Evolutionary conservation across 2,797 vertebrate genomes (phyloP).

Genomic region (Pseudochirops corinnae): DNA sequence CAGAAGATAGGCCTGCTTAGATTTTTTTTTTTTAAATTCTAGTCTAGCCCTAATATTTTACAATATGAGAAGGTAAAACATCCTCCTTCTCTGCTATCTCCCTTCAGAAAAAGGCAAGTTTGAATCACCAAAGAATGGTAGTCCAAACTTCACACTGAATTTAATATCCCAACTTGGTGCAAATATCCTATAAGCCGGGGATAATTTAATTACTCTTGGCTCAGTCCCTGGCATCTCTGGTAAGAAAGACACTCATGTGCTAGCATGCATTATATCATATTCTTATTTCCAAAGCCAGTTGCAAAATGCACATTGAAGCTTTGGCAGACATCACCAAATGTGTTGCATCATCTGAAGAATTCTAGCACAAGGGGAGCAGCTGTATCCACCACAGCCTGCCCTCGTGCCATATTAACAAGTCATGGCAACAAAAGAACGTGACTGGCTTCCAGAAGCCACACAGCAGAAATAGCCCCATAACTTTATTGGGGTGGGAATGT

Average conservation of each 20-base stretch:
- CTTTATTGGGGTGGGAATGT: not conserved
- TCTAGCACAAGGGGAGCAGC: not conserved
- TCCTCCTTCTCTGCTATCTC: not conserved
- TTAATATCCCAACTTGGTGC: constrained; percentile 1
- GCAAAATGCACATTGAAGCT: constrained; percentile 2
- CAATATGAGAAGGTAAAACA: not conserved
- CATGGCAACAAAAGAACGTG: constrained; percentile 13
- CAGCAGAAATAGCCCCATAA: not conserved
- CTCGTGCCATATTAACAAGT: constrained; percentile 19
- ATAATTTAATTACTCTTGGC: constrained; percentile 41
- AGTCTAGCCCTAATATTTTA: not conserved
- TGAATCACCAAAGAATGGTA: not conserved
- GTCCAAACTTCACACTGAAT: not conserved
- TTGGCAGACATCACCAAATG: constrained; percentile 31
- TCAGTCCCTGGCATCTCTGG: constrained; percentile 20
- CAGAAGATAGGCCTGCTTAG: not conserved
- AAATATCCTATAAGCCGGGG: constrained; percentile 19
- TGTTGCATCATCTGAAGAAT: not conserved
- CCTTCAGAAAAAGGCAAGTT: constrained; percentile 16
- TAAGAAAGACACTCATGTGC: constrained; percentile 47
- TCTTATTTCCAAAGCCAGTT: not conserved
- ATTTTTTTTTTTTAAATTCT: not conserved
- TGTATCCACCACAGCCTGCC: not conserved
- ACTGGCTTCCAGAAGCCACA: constrained; percentile 10
- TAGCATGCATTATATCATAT: constrained; percentile 12